These are phyloP conservation scores for Triplophysa rosa DNA, from an alignment of 2,113 vertebrate species.

Conservation along the genomic window DNA sequence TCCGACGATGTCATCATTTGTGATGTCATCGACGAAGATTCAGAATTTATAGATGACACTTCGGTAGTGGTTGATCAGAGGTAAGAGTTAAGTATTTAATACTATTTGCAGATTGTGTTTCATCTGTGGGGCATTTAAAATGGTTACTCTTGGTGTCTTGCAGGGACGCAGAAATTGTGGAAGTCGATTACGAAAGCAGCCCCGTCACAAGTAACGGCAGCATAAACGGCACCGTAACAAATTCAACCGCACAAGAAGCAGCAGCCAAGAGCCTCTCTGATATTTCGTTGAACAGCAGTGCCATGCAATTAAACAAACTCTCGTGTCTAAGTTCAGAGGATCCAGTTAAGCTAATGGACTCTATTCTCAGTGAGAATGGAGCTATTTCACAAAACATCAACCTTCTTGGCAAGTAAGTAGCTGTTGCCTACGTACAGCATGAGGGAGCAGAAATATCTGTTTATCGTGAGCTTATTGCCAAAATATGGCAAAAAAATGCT, in stretches of 20 bases:
- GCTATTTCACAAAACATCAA: constrained; percentile 92
- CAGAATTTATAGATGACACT: constrained; percentile 70
- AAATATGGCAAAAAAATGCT: not conserved
- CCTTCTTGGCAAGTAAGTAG: constrained; percentile 92
- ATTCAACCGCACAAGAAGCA: constrained; percentile 15
- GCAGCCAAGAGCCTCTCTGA: constrained; percentile 12
- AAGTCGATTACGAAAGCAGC: constrained; percentile 80
- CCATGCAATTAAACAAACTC: constrained; percentile 82
- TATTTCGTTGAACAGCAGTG: constrained; percentile 73
- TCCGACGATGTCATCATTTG: constrained; percentile 93
- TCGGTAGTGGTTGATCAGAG: constrained; percentile 60
- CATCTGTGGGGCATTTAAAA: not conserved
- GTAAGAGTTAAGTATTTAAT: constrained; percentile 49
- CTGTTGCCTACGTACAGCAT: not conserved
- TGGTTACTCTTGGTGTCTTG: constrained; percentile 31
- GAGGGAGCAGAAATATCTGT: not conserved
- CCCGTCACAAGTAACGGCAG: constrained; percentile 30
- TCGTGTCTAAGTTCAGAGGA: constrained; percentile 83
- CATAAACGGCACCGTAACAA: constrained; percentile 59
- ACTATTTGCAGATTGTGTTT: not conserved
- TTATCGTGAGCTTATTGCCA: not conserved
- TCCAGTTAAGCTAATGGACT: constrained; percentile 94
- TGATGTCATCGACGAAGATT: constrained; percentile 82
- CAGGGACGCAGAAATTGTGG: constrained; percentile 88
- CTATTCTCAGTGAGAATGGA: constrained; percentile 88